Percentiles rank a stretch among this genome's conserved stretches.
Evolutionary conservation across 2,888 invertebrate genomes (phyloP).

Genomic region (Aplocera efformata): DNA sequence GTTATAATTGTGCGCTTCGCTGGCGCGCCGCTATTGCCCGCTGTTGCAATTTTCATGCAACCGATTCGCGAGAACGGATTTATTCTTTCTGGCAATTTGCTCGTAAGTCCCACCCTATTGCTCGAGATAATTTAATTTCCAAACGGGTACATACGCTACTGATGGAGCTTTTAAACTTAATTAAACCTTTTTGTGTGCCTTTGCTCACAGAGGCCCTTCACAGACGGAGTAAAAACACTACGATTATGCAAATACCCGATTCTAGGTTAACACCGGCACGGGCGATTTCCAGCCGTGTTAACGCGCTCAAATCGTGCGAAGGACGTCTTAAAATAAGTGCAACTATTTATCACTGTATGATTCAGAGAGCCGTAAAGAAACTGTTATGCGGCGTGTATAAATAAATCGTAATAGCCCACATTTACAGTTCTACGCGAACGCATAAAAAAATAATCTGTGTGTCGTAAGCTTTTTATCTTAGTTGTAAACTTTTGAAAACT

Average conservation of each 20-base stretch:
- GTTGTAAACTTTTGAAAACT: conserved; percentile 42
- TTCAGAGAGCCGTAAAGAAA: conserved; percentile 53
- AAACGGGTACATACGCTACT: conserved; percentile 43
- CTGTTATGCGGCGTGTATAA: conserved; percentile 37
- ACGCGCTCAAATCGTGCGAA: conserved; percentile 66
- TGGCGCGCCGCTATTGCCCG: conserved; percentile 67
- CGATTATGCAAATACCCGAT: conserved; percentile 49
- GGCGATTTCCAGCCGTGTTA: conserved; percentile 63
- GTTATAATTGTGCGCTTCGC: conserved; percentile 78
- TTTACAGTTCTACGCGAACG: conserved; percentile 36
- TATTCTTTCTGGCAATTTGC: conserved; percentile 72
- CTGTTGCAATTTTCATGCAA: conserved; percentile 77
- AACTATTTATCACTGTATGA: conserved; percentile 65
- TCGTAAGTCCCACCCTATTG: conserved; percentile 56
- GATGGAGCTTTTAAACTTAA: conserved; percentile 52
- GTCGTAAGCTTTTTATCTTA: conserved; percentile 46
- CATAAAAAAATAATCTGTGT: conserved; percentile 41
- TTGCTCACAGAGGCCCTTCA: conserved; percentile 35
- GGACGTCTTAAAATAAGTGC: conserved; percentile 70
- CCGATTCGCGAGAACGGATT: conserved; percentile 71
- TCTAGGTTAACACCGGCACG: conserved; percentile 59
- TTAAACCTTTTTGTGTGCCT: conserved; percentile 40
- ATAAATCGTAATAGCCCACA: conserved; percentile 38
- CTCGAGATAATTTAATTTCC: conserved; percentile 60
- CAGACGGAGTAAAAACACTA: conserved; percentile 34